phyloP scores from a whole-genome alignment of 2,797 vertebrate species.

The Mycteria americana region DNA sequence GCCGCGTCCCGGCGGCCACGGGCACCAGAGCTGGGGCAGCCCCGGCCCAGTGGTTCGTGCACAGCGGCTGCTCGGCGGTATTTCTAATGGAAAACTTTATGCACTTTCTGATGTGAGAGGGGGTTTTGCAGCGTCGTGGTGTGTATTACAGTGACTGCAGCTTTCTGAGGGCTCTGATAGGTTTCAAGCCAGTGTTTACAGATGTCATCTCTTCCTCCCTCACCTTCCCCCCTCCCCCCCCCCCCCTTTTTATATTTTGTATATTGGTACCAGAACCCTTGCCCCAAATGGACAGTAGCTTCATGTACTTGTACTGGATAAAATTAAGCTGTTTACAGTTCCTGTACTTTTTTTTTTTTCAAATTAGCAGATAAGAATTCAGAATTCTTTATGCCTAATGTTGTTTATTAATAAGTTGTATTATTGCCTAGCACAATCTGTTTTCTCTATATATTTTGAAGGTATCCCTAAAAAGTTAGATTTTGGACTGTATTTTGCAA shows the following conservation, averaged over 20 bases:
- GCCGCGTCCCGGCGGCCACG: not conserved
- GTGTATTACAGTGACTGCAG: not conserved
- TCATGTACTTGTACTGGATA: not conserved
- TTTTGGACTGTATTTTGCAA: slow-evolving; percentile 61
- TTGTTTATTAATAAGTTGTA: not conserved
- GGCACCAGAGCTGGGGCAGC: not conserved
- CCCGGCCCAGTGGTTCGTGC: rapidly evolving
- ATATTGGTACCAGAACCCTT: not conserved
- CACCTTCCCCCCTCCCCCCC: too few species aligned
- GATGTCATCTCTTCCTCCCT: not conserved
- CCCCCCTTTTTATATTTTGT: not conserved
- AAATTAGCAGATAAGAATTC: slow-evolving; percentile 16
- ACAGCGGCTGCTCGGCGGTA: not conserved
- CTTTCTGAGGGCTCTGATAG: not conserved
- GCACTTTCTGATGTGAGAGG: slow-evolving; percentile 60
- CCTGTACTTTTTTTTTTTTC: not conserved
- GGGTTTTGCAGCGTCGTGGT: not conserved
- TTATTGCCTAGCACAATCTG: slow-evolving; percentile 9
- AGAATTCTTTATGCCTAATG: slow-evolving; percentile 11
- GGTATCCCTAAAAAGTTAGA: not conserved
- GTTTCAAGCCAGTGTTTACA: slow-evolving; percentile 39
- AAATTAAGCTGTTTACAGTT: not conserved
- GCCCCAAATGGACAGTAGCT: not conserved
- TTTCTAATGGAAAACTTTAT: slow-evolving; percentile 25
- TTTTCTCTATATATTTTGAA: not conserved